Conservation (phyloP, 2,888 invertebrate genomes). For the Melikaiella ostensackeni region DNA sequence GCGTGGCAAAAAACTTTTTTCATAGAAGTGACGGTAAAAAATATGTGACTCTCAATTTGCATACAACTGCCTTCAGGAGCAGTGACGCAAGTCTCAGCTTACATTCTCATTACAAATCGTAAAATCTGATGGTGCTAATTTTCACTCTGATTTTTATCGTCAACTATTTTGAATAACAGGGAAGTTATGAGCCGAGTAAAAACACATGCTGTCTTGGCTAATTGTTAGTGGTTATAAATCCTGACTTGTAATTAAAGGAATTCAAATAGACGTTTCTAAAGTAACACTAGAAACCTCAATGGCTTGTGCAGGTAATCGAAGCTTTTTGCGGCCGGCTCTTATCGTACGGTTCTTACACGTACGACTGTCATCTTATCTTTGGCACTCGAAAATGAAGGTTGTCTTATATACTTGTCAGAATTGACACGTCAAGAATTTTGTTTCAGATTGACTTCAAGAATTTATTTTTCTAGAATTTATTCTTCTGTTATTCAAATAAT, state of each 20-base stretch:
- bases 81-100: background rate
- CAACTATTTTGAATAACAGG: background rate
- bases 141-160: background rate
- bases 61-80: background rate
- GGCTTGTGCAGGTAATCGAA: constrained; percentile 42
- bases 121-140: background rate
- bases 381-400: constrained; percentile 22
- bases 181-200: background rate
- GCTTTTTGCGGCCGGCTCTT: constrained; percentile 48
- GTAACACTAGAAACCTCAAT: constrained; percentile 22
- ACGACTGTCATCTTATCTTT: constrained; percentile 47
- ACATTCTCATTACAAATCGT: background rate
- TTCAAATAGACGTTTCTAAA: constrained; percentile 24
- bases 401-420: background rate
- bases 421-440: background rate
- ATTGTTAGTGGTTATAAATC: constrained; percentile 35
- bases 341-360: constrained; percentile 44
- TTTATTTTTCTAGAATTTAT: background rate
- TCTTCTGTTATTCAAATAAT: background rate
- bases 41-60: background rate
- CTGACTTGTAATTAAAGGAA: background rate
- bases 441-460: background rate
- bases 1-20: background rate
- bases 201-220: background rate
- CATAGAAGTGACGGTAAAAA: background rate